Percentiles rank a stretch among this genome's conserved stretches.
phyloP scores from a whole-genome alignment of 2,113 vertebrate species.

The Alethe castanea region DNA sequence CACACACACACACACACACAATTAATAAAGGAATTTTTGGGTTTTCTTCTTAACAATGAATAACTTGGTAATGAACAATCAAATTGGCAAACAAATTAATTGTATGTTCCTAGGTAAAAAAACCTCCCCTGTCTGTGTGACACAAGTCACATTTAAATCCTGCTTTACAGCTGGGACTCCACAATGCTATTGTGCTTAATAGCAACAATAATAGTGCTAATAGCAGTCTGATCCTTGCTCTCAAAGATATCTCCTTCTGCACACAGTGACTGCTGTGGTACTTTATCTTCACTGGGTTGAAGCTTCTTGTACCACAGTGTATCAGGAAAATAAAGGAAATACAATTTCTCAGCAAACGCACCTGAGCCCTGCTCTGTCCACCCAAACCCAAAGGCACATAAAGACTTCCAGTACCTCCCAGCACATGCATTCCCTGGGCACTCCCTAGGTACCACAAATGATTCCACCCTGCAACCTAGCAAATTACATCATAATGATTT shows the following conservation, averaged over 20 bases:
- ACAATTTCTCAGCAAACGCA: neutral
- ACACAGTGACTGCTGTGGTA: neutral
- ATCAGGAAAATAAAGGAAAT: neutral
- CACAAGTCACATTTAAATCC: neutral
- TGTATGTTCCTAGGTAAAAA: neutral
- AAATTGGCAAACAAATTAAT: neutral
- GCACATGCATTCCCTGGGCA: neutral
- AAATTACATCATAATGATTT: neutral
- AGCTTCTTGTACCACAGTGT: neutral
- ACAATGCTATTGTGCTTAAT: neutral
- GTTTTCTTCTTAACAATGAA: neutral
- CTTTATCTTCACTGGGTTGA: neutral
- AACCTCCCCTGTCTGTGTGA: rapidly evolving
- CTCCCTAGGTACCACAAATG: rapidly evolving
- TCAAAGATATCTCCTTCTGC: neutral
- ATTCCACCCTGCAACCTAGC: neutral
- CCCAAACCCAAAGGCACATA: neutral
- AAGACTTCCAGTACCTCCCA: neutral
- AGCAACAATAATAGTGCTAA: neutral
- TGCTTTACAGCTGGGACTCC: neutral
- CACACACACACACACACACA: neutral
- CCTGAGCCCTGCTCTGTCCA: neutral
- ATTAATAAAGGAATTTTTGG: neutral
- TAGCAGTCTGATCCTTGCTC: neutral
- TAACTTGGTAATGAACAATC: neutral